A percentile compares a stretch with the other conserved stretches of the same genome.
phyloP scores from a whole-genome alignment of 2,113 vertebrate species.

The Carassius auratus region DNA sequence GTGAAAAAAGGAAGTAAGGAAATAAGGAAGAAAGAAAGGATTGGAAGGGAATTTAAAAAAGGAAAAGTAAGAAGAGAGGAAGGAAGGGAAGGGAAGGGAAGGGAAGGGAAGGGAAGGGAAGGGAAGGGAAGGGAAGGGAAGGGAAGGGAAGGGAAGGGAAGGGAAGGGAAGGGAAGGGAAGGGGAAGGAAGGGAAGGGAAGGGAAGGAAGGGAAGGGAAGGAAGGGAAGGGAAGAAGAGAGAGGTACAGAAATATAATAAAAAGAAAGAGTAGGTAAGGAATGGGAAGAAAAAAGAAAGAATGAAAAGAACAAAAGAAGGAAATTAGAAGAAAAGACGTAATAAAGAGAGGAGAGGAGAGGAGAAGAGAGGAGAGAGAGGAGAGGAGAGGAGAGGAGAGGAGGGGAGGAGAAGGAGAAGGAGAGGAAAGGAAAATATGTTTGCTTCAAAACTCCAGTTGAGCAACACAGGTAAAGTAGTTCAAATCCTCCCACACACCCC shows the following conservation, averaged over 20 bases:
- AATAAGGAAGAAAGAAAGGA: not conserved
- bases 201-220: not conserved
- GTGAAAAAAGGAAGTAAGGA: not conserved
- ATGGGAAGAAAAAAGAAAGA: not conserved
- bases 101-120: too few relatives aligned
- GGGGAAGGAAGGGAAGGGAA: not conserved
- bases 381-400: not conserved
- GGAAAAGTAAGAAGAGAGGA: not conserved
- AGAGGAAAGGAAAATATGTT: not conserved
- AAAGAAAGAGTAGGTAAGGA: not conserved
- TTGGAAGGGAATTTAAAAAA: not conserved
- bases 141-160: too few relatives aligned
- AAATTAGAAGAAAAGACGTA: too few relatives aligned
- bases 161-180: not conserved
- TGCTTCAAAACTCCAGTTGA: slow-evolving; percentile 9
- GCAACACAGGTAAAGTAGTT: slow-evolving; percentile 29
- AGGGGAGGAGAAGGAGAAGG: not conserved
- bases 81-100: not conserved
- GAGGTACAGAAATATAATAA: not conserved
- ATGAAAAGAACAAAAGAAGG: not conserved
- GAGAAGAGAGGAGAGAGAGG: too few relatives aligned
- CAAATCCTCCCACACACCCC: slow-evolving; percentile 41
- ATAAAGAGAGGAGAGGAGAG: not conserved
- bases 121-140: too few relatives aligned
- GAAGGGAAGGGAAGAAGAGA: not conserved